Evolutionary conservation across 2,797 vertebrate genomes (phyloP).

Genomic region (Rhinella marina): DNA sequence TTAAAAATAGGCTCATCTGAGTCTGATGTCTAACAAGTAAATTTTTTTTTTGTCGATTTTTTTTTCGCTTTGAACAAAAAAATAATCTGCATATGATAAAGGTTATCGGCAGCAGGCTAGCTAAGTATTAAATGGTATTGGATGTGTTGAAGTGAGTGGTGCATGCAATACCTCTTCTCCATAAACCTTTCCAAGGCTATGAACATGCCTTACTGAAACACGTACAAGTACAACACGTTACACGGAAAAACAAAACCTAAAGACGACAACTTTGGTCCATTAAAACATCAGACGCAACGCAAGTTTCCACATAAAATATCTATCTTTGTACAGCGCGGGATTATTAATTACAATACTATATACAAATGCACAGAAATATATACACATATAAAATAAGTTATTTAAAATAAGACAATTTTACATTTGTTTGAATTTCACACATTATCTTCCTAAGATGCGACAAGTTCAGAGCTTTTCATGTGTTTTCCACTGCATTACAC

Average conservation of each 20-base stretch:
- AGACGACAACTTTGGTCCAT: conserved; percentile 99
- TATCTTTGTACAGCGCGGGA: conserved; percentile 90
- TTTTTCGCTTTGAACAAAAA: conserved; percentile 83
- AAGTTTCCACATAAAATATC: conserved; percentile 94
- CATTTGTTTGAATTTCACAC: conserved; percentile 72
- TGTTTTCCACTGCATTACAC: conserved; percentile 59
- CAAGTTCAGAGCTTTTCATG: conserved; percentile 56
- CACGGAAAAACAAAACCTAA: conserved; percentile 77
- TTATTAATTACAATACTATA: conserved; percentile 98
- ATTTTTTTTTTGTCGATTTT: conserved; percentile 56
- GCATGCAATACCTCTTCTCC: conserved; percentile 90
- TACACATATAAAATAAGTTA: conserved; percentile 95
- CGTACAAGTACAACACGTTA: conserved; percentile 68
- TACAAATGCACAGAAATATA: conserved; percentile 97
- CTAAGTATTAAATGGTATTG: conserved; percentile 78
- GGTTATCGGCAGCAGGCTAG: conserved; percentile 74
- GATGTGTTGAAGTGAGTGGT: conserved; percentile 79
- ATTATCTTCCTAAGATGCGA: conserved; percentile 69
- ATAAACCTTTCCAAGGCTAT: conserved; percentile 81
- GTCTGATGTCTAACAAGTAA: conserved; percentile 81
- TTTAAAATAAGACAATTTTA: conserved; percentile 86
- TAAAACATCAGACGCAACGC: conserved; percentile 91
- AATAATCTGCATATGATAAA: conserved; percentile 71
- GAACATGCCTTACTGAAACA: conserved; percentile 83
- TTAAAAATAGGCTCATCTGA: conserved; percentile 90